Percentiles rank a stretch among this genome's conserved stretches.
phyloP scores from a whole-genome alignment of 1,140 invertebrate genomes.

The Centruroides vittatus region DNA sequence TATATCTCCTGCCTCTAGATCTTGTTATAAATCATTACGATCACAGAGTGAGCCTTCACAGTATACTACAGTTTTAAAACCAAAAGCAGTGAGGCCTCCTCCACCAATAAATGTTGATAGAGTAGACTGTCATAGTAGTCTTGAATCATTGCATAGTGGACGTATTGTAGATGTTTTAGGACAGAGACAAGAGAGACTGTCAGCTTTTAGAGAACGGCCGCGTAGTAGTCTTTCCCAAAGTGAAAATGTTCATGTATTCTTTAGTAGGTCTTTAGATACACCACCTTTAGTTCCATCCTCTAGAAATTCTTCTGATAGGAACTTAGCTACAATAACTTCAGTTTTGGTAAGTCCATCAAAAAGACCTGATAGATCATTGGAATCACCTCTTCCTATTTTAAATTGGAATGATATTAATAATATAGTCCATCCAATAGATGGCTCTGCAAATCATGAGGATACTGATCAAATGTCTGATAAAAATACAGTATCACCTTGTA shows the following conservation, averaged over 20 bases:
- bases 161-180: constrained; percentile 11
- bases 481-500: no score
- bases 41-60: constrained; percentile 13
- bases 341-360: background rate
- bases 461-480: background rate
- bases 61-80: constrained; percentile 17
- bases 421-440: no score
- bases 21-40: constrained; percentile 5
- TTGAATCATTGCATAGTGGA: constrained; percentile 11
- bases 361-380: background rate
- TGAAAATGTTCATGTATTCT: constrained; percentile 13
- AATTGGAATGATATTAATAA: no score
- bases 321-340: background rate
- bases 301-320: background rate
- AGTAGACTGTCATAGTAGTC: constrained; percentile 7
- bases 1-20: background rate
- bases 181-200: constrained; percentile 12
- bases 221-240: constrained; percentile 15
- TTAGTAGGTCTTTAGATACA: constrained; percentile 17
- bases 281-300: constrained; percentile 7
- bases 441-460: background rate
- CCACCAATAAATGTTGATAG: constrained; percentile 5
- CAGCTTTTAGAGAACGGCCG: constrained; percentile 16
- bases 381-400: no score
- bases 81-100: constrained; percentile 16